A percentile compares a stretch with the other conserved stretches of the same genome.
Evolutionary conservation across 2,113 vertebrate genomes (phyloP).

Genomic region (Gnathonemus echidnorhynchus): DNA sequence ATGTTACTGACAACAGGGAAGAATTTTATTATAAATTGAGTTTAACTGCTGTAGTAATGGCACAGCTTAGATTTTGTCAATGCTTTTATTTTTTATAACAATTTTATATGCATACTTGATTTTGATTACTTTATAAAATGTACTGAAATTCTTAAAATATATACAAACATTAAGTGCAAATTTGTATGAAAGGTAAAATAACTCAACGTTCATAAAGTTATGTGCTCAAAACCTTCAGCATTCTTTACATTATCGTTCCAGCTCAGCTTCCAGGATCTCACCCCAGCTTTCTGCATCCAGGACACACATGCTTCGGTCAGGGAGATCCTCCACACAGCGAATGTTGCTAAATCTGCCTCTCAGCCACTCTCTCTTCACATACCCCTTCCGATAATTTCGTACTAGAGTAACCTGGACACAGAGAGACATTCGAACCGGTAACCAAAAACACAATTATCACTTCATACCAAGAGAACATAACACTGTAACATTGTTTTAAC

Average conservation of each 20-base stretch:
- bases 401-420: slow-evolving; percentile 61
- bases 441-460: background rate
- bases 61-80: background rate
- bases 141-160: background rate
- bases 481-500: background rate
- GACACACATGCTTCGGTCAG: slow-evolving; percentile 64
- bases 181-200: slow-evolving; percentile 22
- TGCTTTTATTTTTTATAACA: background rate
- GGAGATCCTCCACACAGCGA: slow-evolving; percentile 58
- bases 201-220: background rate
- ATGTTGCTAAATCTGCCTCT: slow-evolving; percentile 75
- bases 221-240: background rate
- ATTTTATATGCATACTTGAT: background rate
- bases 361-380: slow-evolving; percentile 77
- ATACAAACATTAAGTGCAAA: slow-evolving; percentile 17
- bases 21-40: background rate
- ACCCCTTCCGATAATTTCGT: slow-evolving; percentile 77
- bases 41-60: background rate
- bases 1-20: background rate
- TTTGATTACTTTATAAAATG: background rate
- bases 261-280: slow-evolving; percentile 83
- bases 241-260: slow-evolving; percentile 60
- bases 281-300: slow-evolving; percentile 80
- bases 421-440: background rate
- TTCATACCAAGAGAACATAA: background rate